phyloP scores from a whole-genome alignment of 2,113 vertebrate species.

The Eulemur rufifrons region DNA sequence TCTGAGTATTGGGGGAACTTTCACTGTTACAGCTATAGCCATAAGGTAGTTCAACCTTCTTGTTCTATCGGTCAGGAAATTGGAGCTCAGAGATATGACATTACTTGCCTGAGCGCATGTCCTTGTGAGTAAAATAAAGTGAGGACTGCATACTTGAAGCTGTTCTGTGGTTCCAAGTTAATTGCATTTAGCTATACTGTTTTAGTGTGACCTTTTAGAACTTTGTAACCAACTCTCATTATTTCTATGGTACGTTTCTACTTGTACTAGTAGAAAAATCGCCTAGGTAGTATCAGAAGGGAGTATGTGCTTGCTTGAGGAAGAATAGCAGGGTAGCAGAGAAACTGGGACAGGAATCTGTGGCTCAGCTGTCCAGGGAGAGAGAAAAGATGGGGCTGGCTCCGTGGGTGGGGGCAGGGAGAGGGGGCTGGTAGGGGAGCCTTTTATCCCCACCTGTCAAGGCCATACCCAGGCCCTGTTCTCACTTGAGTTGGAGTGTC shows the following conservation, averaged over 20 bases:
- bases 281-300: neutral
- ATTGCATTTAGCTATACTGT: constrained; percentile 5
- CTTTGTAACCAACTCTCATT: neutral
- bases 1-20: neutral
- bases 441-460: fast-evolving
- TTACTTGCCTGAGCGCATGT: neutral
- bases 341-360: neutral
- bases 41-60: neutral
- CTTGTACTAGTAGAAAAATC: neutral
- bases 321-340: neutral
- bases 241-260: constrained; percentile 3
- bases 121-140: neutral
- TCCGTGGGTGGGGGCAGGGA: neutral
- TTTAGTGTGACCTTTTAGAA: neutral
- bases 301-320: neutral
- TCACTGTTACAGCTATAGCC: neutral
- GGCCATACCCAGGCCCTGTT: neutral
- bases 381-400: neutral
- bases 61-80: constrained; percentile 6
- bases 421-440: neutral
- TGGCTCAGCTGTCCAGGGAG: neutral
- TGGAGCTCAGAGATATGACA: neutral
- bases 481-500: neutral
- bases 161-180: neutral
- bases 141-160: neutral